Base-by-base conservation (phyloP, 1,140 invertebrate species). In the Cyclina sinensis region DNA sequence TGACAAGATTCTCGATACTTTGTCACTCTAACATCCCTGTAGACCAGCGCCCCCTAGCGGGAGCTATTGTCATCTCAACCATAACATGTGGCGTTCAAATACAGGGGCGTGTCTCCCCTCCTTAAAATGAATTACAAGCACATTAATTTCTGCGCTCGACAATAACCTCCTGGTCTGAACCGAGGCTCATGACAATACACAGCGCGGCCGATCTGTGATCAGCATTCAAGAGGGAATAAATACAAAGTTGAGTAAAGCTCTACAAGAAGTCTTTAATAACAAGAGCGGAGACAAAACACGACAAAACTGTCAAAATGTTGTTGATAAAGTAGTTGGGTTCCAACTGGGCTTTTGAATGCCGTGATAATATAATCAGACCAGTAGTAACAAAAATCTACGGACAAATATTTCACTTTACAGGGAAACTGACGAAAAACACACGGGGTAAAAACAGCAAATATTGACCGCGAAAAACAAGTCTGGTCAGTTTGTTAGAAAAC, bases 221-320 rank as follows among this genome's bases (percentile, higher is more conserved):
- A 70, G 57, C 51, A 78, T 62, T 79, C 43, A 68, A 65, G 57
- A 48, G 59, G 85, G 85, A 79, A 62, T 62, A 62, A 81, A 81
- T 18, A 81, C 54, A 81, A 48, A 37, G 79, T 39, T 81, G 54
- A 62, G 39, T 24, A 57, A 62, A 86, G 16, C 32, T 21, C 51
- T 32, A 32, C 54, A 27, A 86, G 81, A 86, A 86, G 48, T 59
- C 70, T 78, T 76, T 86, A 86, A 86, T 86, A 54, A 86, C 51
- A 86, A 76, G 84, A 74, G 68, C 59, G 21, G n/a, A 14, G 68
- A 78, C 70, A 86, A 86, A 86, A 73, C 84, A 78, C 51, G 68
- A 86, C 84, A 86, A 86, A 86, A 86, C 84, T 78, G 84, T 86
- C 84, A 86, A 86, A 86, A 86, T 86, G 84, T 86, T 86, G 84